Base-by-base conservation (phyloP, 2,888 invertebrate species). In the Ferrisia virgata region DNA sequence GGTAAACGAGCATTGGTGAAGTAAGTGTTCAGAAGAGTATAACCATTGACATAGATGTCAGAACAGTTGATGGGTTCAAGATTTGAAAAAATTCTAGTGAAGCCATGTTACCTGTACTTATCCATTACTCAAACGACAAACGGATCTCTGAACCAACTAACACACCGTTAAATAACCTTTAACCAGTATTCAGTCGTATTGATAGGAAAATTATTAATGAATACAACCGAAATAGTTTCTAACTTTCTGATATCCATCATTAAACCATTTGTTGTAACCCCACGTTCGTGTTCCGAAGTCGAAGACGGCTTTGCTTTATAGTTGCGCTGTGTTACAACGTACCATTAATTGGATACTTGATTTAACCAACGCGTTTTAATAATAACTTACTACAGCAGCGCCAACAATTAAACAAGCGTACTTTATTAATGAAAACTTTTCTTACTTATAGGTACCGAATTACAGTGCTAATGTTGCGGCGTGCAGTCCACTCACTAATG, bases 321-420 rank as follows among this genome's bases (percentile, higher is more conserved):
- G 36, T 53, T 53, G 47, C 47, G n/a, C 47, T 18, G 22, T 53
- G 8, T 18, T 36, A 76, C 72, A 76, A 76, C 72, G 36, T 76
- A 76, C 72, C 36, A 76, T 76, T 76, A 76, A 76, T 36, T 76
- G 72, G 72, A 76, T 76, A 36, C 72, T 76, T 76, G 72, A 76
- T 76, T 76, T 76, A 76, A 76, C 72, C 36, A 76, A 76, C 72
- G 72, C 72, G 33, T 76, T 76, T 76, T 76, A 76, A 76, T 76
- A 76, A 76, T 76, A 76, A 76, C 72, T 76, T 76, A 76, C 72
- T 36, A 15, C 72, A 76, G 72, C 72, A 76, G 72, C 72, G n/a
- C 72, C 36, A 76, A 76, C 72, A 76, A 76, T 76, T 76, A 76
- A 76, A 76, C 72, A 76, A 76, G 72, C 36, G 36, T 76, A 76